phyloP scores from a whole-genome alignment of 1,140 invertebrate genomes.

The Eciton burchellii region DNA sequence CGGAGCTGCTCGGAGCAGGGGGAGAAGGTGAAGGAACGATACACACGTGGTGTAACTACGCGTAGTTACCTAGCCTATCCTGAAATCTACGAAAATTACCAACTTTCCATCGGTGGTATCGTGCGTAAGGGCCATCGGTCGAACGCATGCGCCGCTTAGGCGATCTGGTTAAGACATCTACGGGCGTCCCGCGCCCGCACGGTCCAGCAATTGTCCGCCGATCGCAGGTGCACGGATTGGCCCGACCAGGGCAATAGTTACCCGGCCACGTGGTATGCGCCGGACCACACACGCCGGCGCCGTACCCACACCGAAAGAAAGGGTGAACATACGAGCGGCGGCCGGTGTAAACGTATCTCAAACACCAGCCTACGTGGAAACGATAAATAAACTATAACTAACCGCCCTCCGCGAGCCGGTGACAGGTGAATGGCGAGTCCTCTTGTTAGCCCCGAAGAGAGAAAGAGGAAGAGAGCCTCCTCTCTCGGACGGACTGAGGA shows the following conservation, averaged over 20 bases:
- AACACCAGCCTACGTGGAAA: conserved; percentile 82
- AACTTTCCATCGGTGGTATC: conserved; percentile 64
- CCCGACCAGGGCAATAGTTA: conserved; percentile 73
- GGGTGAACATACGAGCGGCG: conserved; percentile 79
- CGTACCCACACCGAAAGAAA: conserved; percentile 74
- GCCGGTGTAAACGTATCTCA: conserved; percentile 80
- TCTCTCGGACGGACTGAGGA: conserved; percentile 24
- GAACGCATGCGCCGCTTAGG: conserved; percentile 72
- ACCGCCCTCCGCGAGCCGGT: conserved; percentile 81
- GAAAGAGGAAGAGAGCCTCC: conserved; percentile 20
- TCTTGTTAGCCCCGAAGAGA: conserved; percentile 81
- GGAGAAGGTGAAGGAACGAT: conserved; percentile 7
- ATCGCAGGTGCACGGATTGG: conserved; percentile 14
- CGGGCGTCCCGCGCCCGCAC: conserved; percentile 35
- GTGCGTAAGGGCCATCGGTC: conserved; percentile 61
- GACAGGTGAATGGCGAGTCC: conserved; percentile 85
- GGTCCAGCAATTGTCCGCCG: conserved; percentile 61
- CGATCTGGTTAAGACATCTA: conserved; percentile 82
- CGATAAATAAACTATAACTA: conserved; percentile 85
- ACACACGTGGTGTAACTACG: conserved; percentile 55
- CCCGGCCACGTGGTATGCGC: conserved; percentile 75
- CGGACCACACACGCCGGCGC: conserved; percentile 82
- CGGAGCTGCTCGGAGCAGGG: no score
- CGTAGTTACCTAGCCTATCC: conserved; percentile 57
- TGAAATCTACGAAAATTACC: conserved; percentile 71